phyloP scores from a whole-genome alignment of 2,888 invertebrate species.

The Metopia argyrocephala region DNA sequence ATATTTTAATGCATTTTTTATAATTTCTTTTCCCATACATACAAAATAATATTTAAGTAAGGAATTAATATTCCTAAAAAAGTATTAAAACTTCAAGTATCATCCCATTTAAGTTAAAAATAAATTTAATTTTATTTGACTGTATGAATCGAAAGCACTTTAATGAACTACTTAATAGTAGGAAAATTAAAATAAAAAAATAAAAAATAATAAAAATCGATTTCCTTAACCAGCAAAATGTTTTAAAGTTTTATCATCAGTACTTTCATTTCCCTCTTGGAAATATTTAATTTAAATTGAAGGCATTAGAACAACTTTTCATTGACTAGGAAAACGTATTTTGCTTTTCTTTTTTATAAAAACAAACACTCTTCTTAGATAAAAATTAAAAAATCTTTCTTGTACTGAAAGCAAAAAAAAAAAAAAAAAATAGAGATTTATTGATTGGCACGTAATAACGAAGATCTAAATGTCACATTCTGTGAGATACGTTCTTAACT shows the following conservation, averaged over 20 bases:
- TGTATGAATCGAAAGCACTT: no score
- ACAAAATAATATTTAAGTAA: no score
- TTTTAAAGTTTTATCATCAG: neutral
- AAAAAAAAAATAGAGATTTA: neutral
- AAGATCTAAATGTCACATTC: conserved; percentile 7
- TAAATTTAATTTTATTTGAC: no score
- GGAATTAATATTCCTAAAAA: no score
- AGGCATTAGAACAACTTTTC: neutral
- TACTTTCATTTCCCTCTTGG: neutral
- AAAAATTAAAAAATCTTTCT: neutral
- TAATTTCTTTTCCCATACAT: no score
- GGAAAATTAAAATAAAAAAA: no score
- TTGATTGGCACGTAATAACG: conserved; percentile 27
- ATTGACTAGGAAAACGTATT: neutral
- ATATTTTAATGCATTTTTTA: no score
- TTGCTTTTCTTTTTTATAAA: neutral
- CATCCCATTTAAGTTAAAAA: no score
- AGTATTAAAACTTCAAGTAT: no score
- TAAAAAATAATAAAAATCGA: no score
- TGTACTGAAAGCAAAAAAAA: neutral
- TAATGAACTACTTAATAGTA: no score
- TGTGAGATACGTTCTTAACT: neutral
- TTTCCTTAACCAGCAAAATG: no score
- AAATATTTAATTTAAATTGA: neutral
- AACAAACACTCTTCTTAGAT: neutral